Evolutionary conservation across 2,888 invertebrate species (phyloP).

Genomic region (Agonum fuliginosum): DNA sequence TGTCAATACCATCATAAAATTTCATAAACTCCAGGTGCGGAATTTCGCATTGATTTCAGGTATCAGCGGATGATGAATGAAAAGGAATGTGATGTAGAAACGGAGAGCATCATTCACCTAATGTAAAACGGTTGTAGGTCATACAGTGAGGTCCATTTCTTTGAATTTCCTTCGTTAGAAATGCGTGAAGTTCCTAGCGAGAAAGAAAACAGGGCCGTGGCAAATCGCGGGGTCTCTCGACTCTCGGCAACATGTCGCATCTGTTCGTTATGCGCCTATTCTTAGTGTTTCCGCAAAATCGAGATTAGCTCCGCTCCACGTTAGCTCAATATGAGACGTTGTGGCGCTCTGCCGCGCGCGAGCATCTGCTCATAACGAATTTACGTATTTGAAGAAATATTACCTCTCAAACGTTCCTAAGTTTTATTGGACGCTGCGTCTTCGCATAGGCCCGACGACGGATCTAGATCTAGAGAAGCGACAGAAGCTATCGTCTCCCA

Average conservation of each 20-base stretch:
- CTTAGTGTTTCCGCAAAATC: slow-evolving; percentile 68
- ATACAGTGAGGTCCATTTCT: background rate
- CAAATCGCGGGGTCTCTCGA: slow-evolving; percentile 64
- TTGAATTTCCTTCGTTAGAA: slow-evolving; percentile 6
- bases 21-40: background rate
- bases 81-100: background rate
- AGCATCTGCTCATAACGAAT: slow-evolving; percentile 71
- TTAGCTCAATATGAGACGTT: slow-evolving; percentile 65
- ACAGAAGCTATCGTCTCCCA: too few relatives aligned
- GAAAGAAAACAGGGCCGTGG: slow-evolving; percentile 68
- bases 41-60: slow-evolving; percentile 41
- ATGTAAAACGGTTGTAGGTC: background rate
- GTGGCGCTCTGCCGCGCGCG: slow-evolving; percentile 44
- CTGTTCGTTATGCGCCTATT: slow-evolving; percentile 66
- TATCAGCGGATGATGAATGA: slow-evolving; percentile 48
- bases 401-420: slow-evolving; percentile 47
- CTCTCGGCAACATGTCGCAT: slow-evolving; percentile 61
- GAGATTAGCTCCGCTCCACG: slow-evolving; percentile 69
- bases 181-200: slow-evolving; percentile 42
- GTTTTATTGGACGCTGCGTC: slow-evolving; percentile 21
- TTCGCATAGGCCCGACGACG: background rate
- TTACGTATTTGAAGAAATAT: slow-evolving; percentile 60
- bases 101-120: background rate
- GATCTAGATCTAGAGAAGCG: too few relatives aligned
- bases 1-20: too few relatives aligned